Conservation (phyloP, 2,888 invertebrate species). For the Drosophila putrida region DNA sequence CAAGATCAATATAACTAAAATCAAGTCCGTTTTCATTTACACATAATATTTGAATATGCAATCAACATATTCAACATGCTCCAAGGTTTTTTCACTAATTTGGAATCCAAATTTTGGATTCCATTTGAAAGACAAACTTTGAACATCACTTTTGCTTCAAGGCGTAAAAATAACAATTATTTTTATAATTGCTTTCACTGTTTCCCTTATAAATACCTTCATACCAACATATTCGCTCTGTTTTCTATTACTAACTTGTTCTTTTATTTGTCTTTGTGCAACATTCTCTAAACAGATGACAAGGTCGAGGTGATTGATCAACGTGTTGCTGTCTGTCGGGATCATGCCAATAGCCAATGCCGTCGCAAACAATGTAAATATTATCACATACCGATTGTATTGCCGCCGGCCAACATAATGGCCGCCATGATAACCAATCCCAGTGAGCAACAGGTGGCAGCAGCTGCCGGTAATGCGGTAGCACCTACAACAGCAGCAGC, state of each 20-base stretch:
- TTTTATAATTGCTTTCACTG: conserved; percentile 74
- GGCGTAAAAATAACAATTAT: conserved; percentile 45
- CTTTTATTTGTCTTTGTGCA: background rate
- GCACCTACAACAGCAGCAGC: conserved; percentile 50
- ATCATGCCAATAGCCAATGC: conserved; percentile 97
- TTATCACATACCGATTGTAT: conserved; percentile 97
- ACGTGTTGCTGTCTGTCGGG: conserved; percentile 98
- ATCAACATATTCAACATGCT: conserved; percentile 16
- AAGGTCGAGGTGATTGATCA: conserved; percentile 97
- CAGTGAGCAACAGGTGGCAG: conserved; percentile 66
- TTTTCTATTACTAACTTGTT: conserved; percentile 21
- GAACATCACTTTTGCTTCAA: conserved; percentile 38
- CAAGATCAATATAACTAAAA: conserved; percentile 15
- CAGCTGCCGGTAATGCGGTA: conserved; percentile 38
- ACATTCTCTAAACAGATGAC: conserved; percentile 89
- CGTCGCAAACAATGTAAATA: conserved; percentile 97
- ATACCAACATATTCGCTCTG: background rate
- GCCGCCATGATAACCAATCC: conserved; percentile 87
- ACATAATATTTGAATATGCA: conserved; percentile 20
- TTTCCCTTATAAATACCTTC: conserved; percentile 46
- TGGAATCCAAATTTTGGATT: background rate
- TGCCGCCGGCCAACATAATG: conserved; percentile 93
- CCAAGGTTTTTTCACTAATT: background rate
- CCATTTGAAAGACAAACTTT: conserved; percentile 25
- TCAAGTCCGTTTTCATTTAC: conserved; percentile 45